Evolutionary conservation across 2,888 invertebrate genomes (phyloP), one percentile per base, ranked within the genome.

Genomic region (Amorpha juglandis): DNA sequence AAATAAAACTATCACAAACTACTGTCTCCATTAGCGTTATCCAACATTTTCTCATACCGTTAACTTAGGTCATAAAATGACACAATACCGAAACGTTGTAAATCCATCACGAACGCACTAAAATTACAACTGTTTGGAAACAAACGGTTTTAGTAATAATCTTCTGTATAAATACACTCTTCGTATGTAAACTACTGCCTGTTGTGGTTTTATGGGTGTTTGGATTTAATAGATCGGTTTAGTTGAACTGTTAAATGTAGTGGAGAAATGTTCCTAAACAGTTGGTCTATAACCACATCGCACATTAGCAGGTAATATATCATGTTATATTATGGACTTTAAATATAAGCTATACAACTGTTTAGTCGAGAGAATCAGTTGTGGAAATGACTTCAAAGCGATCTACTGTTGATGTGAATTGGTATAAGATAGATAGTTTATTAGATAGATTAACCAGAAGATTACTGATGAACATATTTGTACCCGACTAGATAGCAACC

Each of bases 141-240:
- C 58, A 58, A 58, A 58, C 58, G 38, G 58, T 58, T 58, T 58
- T 42, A 6, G 38, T 58, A 42, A 58, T 58, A 58, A 58, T 58
- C 38, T 42, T 19, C 42, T 1, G 58, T 58, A 58, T 58, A 58
- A 58, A 58, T 58, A 58, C 58, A 42, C 16, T 58, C 38, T 58
- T 19, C 19, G 58, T 58, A 19, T 42, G 58, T 58, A 58, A 58
- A 58, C 58, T 58, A 12, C 53, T 33, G 52, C n/a, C 33, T 45
- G 19, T 42, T 58, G 58, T 58, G 58, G 42, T 38, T 58, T 58
- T 58, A 58, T 58, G 55, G 16, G 35, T 35, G 38, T 58, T 58
- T 42, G 58, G 38, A 12, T 58, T 52, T 58, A 58, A 58, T 38
- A 58, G 58, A 58, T 58, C 42, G 58, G 42, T 58, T 58, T 58